Base-by-base conservation (phyloP, 2,797 vertebrate genomes). In the Potorous gilbertii region DNA sequence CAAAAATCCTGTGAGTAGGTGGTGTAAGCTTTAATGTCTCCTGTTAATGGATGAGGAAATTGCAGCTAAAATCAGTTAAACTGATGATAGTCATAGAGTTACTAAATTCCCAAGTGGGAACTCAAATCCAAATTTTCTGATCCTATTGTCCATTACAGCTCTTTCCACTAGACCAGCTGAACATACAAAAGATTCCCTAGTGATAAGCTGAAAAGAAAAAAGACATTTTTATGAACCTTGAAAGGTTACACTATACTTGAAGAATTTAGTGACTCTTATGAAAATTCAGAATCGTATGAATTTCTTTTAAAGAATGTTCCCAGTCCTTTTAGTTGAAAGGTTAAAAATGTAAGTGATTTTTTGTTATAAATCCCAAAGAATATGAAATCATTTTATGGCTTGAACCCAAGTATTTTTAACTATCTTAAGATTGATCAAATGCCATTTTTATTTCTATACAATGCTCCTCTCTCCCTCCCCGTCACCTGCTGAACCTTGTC, bases 281-380 rank as follows among this genome's bases (percentile, higher is more conserved):
- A 96, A 96, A 97, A 94, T 96, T 93, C 92, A 94, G 95, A 97
- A 95, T 97, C 95, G 95, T 96, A 97, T 95, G 97, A 95, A 93
- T 94, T 96, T 97, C 97, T 50, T 27, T 94, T 95, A 97, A 97
- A 97, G 97, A 97, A 97, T 95, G 91, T 87, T 97, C 96, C 97
- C 96, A 97, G 96, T 66, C 96, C 95, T 93, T 96, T 94, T 94
- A 94, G 92, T 87, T 92, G 91, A 93, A 96, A 97, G 96, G 96
- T 96, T 95, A 96, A 97, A 98, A 97, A 90, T 94, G 81, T 92
- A 74, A 74, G 87, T 92, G 91, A 56, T 87, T 97, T 95, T 95
- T 95, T 96, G 94, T 93, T 94, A 50, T 96, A 21, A 87, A 87
- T 50, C 40, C 40, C 74, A 27, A 50, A 81, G 24, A 87, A 50